Percentiles rank a stretch among this genome's conserved stretches.
Conservation (phyloP, 2,113 vertebrate genomes). For the Oxygymnocypris stewartii region DNA sequence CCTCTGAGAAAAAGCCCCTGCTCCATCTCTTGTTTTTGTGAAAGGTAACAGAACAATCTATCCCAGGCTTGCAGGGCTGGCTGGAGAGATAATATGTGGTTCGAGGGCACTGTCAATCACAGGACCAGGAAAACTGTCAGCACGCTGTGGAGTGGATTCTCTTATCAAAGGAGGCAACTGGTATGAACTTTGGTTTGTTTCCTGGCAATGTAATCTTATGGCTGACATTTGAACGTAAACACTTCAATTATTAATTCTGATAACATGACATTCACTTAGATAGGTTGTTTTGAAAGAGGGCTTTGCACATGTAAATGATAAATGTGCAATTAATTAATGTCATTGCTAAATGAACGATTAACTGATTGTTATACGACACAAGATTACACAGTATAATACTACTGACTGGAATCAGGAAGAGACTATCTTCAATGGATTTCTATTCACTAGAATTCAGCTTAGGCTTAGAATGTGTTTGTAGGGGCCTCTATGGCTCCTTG, state of each 20-base stretch:
- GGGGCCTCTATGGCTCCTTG: neutral
- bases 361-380: neutral
- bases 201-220: neutral
- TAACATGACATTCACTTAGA: neutral
- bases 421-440: neutral
- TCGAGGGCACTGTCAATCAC: conserved; percentile 27
- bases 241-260: neutral
- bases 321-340: neutral
- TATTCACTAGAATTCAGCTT: neutral
- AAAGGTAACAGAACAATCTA: conserved; percentile 24
- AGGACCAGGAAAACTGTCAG: neutral
- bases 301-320: neutral
- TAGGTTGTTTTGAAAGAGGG: neutral
- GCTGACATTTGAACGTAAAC: conserved; percentile 10
- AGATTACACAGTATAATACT: neutral
- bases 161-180: conserved; percentile 22
- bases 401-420: neutral
- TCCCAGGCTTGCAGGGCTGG: neutral
- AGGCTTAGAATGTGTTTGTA: neutral
- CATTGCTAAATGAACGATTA: neutral
- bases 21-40: conserved; percentile 5
- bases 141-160: neutral
- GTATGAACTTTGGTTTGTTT: conserved; percentile 28
- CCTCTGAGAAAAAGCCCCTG: neutral
- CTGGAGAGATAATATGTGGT: conserved; percentile 24